A percentile compares a stretch with the other conserved stretches of the same genome.
These are phyloP conservation scores for Laticauda colubrina DNA, from an alignment of 2,113 vertebrate genomes.

Conservation along the genomic window DNA sequence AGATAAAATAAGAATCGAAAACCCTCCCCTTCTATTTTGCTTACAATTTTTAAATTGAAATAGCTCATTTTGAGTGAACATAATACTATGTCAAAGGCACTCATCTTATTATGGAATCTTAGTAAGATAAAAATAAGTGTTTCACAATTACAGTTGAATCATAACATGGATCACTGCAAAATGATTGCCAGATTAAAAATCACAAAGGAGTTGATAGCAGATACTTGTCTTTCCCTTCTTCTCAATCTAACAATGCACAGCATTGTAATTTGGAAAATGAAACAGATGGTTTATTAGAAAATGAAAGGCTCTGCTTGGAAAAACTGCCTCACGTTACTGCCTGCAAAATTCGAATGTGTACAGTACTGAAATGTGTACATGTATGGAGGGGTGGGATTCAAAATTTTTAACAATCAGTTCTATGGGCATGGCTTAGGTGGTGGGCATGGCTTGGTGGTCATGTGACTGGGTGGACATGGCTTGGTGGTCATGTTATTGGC, in stretches of 20 bases:
- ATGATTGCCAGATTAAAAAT: conserved; percentile 60
- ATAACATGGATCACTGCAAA: conserved; percentile 72
- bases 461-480: too few species aligned
- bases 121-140: conserved; percentile 55
- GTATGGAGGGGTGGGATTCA: too few species aligned
- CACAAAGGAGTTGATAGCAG: conserved; percentile 56
- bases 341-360: background rate
- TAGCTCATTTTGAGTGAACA: conserved; percentile 63
- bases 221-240: conserved; percentile 55
- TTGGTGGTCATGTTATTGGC: too few species aligned
- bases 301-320: conserved; percentile 23
- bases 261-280: conserved; percentile 58
- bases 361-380: background rate
- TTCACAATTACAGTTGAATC: conserved; percentile 68
- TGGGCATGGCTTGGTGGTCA: too few species aligned
- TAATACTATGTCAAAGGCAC: conserved; percentile 63
- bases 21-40: conserved; percentile 42
- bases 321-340: conserved; percentile 23
- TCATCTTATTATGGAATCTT: conserved; percentile 64
- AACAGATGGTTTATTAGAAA: conserved; percentile 41
- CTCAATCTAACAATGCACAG: conserved; percentile 47
- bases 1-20: conserved; percentile 36
- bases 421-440: too few species aligned
- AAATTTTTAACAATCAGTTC: too few species aligned
- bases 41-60: conserved; percentile 68